Evolutionary conservation across 2,888 invertebrate species (phyloP), one percentile per base, ranked within the genome.

Genomic region (Drepanosiphum platanoidis): DNA sequence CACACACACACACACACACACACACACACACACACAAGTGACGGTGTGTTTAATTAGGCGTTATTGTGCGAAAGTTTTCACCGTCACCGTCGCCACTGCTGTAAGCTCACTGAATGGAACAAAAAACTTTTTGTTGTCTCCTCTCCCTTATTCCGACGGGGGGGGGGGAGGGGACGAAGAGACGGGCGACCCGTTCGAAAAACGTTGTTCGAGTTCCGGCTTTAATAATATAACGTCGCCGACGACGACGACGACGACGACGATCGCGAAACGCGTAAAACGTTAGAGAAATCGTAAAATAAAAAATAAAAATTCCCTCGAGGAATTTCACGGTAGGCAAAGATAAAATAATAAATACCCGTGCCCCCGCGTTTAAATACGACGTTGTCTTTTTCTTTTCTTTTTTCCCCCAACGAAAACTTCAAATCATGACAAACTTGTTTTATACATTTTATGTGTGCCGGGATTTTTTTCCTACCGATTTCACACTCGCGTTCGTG

Each of bases 11-110:
- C 30, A 64, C 7, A 61, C 61, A n/a, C 61, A 61, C n/a, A n/a
- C 22, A 34, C 34, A 34, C n/a, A 2, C n/a, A 71, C n/a, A 22
- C 71, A 52, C 82, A 64, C 64, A 74, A 22, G 74, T 66, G 68
- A 68, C 46, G 64, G 64, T 34, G 64, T 64, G 82, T 83, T 83
- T 83, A 83, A 83, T 83, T 83, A 74, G 74, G 32, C 82, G 82
- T 74, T 74, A 74, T 83, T 74, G 82, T 83, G 39, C 42, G 34
- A 83, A 83, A 83, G 74, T 74, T 83, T 82, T 72, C 58, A 61
- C 27, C 70, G 46, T 30, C 79, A 68, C 32, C 34, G n/a, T 34
- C 58, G 58, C 46, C 68, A 11, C n/a, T 34, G 27, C 34, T 70
- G 34, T 22, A 39, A 64, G 30, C 80, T 66, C n/a, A 68, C 36